These are phyloP conservation scores for Elaphurus davidianus DNA, from an alignment of 2,113 vertebrate genomes.

Conservation along the genomic window DNA sequence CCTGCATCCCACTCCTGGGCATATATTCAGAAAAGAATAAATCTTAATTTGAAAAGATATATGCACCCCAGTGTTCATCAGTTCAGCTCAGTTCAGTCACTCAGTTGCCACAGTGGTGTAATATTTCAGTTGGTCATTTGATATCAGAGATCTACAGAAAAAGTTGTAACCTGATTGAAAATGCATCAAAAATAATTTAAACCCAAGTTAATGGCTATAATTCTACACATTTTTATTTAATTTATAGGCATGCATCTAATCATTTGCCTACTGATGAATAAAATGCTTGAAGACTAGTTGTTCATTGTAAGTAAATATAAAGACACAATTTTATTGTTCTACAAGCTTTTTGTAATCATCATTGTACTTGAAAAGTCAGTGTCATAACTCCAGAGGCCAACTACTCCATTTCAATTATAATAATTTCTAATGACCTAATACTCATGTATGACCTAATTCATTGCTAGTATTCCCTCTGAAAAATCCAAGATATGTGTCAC, in stretches of 20 bases:
- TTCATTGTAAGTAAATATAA: not conserved
- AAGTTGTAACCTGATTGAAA: not conserved
- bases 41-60: not conserved
- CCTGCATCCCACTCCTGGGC: not conserved
- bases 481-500: not conserved
- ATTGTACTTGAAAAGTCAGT: not conserved
- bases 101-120: not conserved
- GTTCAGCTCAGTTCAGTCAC: not conserved
- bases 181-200: not conserved
- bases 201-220: not conserved
- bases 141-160: not conserved
- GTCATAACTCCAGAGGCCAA: not conserved
- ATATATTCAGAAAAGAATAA: not conserved
- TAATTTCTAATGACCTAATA: not conserved
- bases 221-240: not conserved
- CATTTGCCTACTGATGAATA: not conserved
- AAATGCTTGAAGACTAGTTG: not conserved
- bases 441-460: not conserved
- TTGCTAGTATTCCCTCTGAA: not conserved
- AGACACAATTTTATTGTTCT: not conserved
- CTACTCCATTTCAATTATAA: not conserved
- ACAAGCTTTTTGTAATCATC: not conserved
- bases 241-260: not conserved
- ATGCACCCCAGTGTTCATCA: not conserved
- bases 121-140: not conserved